Evolutionary conservation across 2,797 vertebrate species (phyloP), one percentile per base, ranked within the genome.

Genomic region (Cyprinodon diabolis): DNA sequence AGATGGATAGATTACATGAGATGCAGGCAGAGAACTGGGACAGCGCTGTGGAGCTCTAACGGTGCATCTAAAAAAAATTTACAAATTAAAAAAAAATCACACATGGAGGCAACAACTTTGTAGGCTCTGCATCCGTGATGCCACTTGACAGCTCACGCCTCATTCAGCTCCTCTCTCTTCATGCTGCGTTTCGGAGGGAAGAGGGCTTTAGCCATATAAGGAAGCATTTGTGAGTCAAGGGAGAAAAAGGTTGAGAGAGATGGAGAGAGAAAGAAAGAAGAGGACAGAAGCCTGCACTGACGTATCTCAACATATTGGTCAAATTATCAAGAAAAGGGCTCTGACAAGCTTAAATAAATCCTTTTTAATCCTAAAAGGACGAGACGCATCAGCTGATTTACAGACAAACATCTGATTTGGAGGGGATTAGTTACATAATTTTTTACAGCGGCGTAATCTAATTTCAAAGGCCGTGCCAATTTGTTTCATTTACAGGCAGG

Each of bases 161-260:
- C 79, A 68, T 74, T 89, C 85, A 75, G 56, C 80, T 77, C 71
- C 77, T 88, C 77, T 69, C 74, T 76, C 78, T 89, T 75, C 78
- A 75, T 82, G 87, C 83, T 80, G 49, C 76, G 43, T 87, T 80
- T 75, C 63, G 58, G 84, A 83, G 84, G 86, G 87, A 75, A 74
- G 82, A 90, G 84, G 82, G 84, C 87, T 87, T 76, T 62, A 86
- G 86, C 93, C 93, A 84, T 94, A 94, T 93, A 94, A 92, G 93
- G 93, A 88, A 87, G 84, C 85, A 82, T 87, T 90, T 56, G 78
- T 84, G 87, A 84, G 80, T 21, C 68, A 72, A 79, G 40, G 74
- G 80, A 79, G 81, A 82, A 67, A 43, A 84, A 80, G 72, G 85
- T 66, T 67, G 83, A 79, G 86, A 81, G 80, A 78, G 78, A 13